phyloP scores from a whole-genome alignment of 2,888 invertebrate species.

The Acleris laterana region DNA sequence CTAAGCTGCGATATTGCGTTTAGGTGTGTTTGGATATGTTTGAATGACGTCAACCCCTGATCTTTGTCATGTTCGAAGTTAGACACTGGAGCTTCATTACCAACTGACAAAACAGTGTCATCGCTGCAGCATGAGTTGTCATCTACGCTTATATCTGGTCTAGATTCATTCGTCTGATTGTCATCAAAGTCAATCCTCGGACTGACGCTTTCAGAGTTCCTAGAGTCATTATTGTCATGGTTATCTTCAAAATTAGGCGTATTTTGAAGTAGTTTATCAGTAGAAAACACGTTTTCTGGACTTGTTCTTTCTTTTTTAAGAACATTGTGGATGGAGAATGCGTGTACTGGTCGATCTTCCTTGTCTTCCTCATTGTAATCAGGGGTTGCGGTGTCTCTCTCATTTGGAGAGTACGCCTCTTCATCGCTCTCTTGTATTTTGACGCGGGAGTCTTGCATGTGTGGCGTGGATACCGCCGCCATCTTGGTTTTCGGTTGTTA shows the following conservation, averaged over 20 bases:
- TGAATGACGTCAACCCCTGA: conserved; percentile 82
- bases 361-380: conserved; percentile 75
- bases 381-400: conserved; percentile 71
- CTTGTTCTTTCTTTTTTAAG: conserved; percentile 79
- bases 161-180: conserved; percentile 52
- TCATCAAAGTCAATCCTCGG: conserved; percentile 68
- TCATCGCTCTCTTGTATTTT: conserved; percentile 80
- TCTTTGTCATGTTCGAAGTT: conserved; percentile 58
- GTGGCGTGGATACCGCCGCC: conserved; percentile 79
- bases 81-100: conserved; percentile 88
- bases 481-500: conserved; percentile 60
- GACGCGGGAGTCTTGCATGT: conserved; percentile 68
- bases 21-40: conserved; percentile 87
- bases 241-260: conserved; percentile 73
- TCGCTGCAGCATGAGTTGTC: conserved; percentile 89
- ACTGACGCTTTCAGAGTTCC: conserved; percentile 65
- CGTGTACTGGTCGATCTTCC: conserved; percentile 63
- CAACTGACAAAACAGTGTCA: conserved; percentile 92
- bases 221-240: conserved; percentile 51
- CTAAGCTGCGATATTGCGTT: conserved; percentile 88
- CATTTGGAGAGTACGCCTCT: conserved; percentile 74
- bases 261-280: conserved; percentile 74
- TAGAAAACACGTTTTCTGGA: conserved; percentile 79
- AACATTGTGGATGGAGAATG: conserved; percentile 81
- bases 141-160: conserved; percentile 77